Evolutionary conservation across 2,888 invertebrate genomes (phyloP).

Genomic region (Platycheirus rosarum): DNA sequence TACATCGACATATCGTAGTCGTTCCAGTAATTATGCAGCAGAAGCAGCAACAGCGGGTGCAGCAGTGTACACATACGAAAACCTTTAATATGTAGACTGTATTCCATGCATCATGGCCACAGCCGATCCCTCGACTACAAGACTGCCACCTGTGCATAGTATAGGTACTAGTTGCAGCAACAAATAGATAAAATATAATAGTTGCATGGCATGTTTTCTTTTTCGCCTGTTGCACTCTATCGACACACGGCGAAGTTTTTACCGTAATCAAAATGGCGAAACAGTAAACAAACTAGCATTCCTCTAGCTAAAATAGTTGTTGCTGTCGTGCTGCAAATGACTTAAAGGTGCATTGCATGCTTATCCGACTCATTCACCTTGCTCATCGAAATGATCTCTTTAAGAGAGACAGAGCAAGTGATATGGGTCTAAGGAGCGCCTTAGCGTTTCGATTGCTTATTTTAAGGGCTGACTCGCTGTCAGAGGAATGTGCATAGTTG

Average conservation of each 20-base stretch:
- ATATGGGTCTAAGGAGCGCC: too few species aligned
- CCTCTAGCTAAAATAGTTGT: slow-evolving; percentile 21
- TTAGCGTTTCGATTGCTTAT: too few species aligned
- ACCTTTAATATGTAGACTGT: slow-evolving; percentile 11
- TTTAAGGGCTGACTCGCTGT: slow-evolving; percentile 32
- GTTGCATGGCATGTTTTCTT: slow-evolving; percentile 59
- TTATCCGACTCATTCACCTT: slow-evolving; percentile 53
- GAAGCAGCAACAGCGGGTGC: slow-evolving; percentile 52
- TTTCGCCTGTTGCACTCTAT: slow-evolving; percentile 59
- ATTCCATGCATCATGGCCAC: slow-evolving; percentile 64
- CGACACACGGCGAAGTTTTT: slow-evolving; percentile 53
- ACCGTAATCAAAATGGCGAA: slow-evolving; percentile 71
- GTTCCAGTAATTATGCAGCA: slow-evolving; percentile 64
- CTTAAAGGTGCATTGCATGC: slow-evolving; percentile 31
- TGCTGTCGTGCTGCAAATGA: slow-evolving; percentile 16
- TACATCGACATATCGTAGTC: slow-evolving; percentile 22
- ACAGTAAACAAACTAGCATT: slow-evolving; percentile 67
- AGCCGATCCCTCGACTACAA: slow-evolving; percentile 54
- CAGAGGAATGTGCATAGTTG: slow-evolving; percentile 24
- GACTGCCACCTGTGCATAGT: slow-evolving; percentile 57
- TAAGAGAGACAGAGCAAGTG: slow-evolving; percentile 28
- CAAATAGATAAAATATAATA: slow-evolving; percentile 54
- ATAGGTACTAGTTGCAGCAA: slow-evolving; percentile 46
- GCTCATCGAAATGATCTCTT: slow-evolving; percentile 40
- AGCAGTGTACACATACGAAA: slow-evolving; percentile 21